phyloP scores from a whole-genome alignment of 2,888 invertebrate species.

The Patella caerulea region DNA sequence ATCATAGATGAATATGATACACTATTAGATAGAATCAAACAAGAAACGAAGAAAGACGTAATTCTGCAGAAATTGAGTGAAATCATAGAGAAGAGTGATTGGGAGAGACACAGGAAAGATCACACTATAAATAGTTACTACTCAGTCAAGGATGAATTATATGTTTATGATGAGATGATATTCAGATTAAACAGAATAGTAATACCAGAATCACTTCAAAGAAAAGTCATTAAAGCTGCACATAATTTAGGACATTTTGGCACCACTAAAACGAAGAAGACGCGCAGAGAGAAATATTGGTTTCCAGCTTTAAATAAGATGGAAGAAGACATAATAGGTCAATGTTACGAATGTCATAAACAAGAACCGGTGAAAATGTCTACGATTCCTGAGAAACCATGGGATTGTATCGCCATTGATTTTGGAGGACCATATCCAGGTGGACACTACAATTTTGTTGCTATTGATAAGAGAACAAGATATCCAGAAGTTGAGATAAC shows the following conservation, averaged over 20 bases:
- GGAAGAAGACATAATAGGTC: slow-evolving; percentile 12
- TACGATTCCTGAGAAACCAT: neutral
- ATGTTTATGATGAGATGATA: slow-evolving; percentile 12
- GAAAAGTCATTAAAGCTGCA: slow-evolving; percentile 20
- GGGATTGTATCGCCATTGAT: neutral
- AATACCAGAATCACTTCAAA: slow-evolving; percentile 18
- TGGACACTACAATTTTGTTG: neutral
- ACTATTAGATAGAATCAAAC: slow-evolving; percentile 19
- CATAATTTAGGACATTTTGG: slow-evolving; percentile 21
- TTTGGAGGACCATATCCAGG: neutral
- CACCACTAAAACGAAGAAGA: slow-evolving; percentile 18
- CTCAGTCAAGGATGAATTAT: slow-evolving; percentile 13
- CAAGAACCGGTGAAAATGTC: neutral
- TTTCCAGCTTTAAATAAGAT: slow-evolving; percentile 15
- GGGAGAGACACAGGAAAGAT: slow-evolving; percentile 20
- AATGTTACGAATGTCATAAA: slow-evolving; percentile 14
- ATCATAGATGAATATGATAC: slow-evolving; percentile 19
- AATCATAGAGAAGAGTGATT: slow-evolving; percentile 11
- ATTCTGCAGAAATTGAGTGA: slow-evolving; percentile 8
- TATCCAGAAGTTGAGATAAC: slow-evolving; percentile 32
- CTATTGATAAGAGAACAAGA: neutral
- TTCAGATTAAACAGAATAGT: slow-evolving; percentile 18
- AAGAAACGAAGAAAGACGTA: slow-evolving; percentile 20
- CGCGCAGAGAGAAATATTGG: slow-evolving; percentile 20
- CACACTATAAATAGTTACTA: slow-evolving; percentile 13